phyloP scores from a whole-genome alignment of 2,888 invertebrate genomes.

The Litoditis marina region DNA sequence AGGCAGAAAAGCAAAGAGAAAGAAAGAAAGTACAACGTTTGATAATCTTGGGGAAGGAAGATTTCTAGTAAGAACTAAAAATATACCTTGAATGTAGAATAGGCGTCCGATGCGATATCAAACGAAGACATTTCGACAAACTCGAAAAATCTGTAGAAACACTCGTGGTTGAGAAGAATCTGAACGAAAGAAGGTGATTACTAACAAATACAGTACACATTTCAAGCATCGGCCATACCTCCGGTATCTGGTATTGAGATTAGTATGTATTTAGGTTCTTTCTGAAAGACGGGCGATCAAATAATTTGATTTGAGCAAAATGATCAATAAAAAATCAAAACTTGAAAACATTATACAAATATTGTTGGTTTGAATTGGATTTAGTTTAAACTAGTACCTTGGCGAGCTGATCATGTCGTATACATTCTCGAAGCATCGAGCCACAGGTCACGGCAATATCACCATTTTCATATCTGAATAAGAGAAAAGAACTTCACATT shows the following conservation, averaged over 20 bases:
- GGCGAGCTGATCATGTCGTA: conserved; percentile 93
- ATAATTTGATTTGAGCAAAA: neutral
- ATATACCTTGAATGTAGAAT: conserved; percentile 92
- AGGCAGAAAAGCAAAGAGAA: too few species aligned
- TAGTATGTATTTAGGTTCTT: too few species aligned
- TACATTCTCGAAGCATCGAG: conserved; percentile 96
- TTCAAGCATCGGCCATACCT: too few species aligned
- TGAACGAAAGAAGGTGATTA: conserved; percentile 10
- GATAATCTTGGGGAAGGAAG: neutral
- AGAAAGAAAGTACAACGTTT: neutral
- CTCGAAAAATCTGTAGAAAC: conserved; percentile 98
- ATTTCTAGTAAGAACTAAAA: too few species aligned
- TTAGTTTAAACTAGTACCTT: too few species aligned
- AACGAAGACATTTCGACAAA: conserved; percentile 85
- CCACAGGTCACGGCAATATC: conserved; percentile 98
- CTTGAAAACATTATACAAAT: neutral
- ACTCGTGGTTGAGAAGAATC: conserved; percentile 93
- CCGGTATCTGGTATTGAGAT: too few species aligned
- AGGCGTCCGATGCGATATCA: conserved; percentile 99
- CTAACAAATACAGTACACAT: too few species aligned
- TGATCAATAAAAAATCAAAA: neutral
- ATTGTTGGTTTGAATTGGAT: too few species aligned
- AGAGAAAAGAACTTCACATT: neutral
- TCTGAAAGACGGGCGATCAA: too few species aligned
- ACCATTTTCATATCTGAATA: conserved; percentile 80